These are phyloP conservation scores for Anguilla obscura DNA, from an alignment of 2,797 vertebrate species.

Conservation along the genomic window DNA sequence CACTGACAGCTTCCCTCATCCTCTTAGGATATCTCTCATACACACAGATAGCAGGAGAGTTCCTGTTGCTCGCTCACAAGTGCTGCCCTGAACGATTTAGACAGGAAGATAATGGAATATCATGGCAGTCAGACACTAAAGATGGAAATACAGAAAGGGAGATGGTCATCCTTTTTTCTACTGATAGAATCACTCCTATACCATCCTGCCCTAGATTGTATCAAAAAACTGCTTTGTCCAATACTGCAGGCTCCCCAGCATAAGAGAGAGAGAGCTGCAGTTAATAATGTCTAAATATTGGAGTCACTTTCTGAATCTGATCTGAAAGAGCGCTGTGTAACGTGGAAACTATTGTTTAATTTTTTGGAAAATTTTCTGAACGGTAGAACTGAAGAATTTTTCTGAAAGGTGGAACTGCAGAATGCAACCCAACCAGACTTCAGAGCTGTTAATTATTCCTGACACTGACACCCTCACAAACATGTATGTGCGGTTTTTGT, in stretches of 20 bases:
- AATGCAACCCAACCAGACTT: too few relatives aligned
- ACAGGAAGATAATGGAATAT: not conserved
- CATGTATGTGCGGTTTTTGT: not conserved
- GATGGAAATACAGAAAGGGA: not conserved
- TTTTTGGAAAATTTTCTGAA: too few relatives aligned
- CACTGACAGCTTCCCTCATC: not conserved
- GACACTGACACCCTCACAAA: not conserved
- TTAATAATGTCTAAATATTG: not conserved
- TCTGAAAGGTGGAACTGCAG: too few relatives aligned
- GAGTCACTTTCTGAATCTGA: not conserved
- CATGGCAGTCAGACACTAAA: not conserved
- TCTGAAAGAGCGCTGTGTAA: not conserved
- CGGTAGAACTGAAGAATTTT: too few relatives aligned
- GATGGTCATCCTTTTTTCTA: not conserved
- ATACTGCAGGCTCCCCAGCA: too few relatives aligned
- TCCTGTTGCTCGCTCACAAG: not conserved
- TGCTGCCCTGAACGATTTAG: not conserved
- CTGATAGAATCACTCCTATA: not conserved
- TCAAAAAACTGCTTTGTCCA: too few relatives aligned
- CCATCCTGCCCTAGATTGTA: not conserved
- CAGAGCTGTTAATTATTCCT: not conserved
- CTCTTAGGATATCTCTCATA: not conserved
- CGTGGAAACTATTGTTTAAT: too few relatives aligned
- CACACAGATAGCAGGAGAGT: not conserved
- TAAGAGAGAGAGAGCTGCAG: not conserved